These are phyloP conservation scores for Drosophila seguyi DNA, from an alignment of 1,140 invertebrate genomes.

Conservation along the genomic window DNA sequence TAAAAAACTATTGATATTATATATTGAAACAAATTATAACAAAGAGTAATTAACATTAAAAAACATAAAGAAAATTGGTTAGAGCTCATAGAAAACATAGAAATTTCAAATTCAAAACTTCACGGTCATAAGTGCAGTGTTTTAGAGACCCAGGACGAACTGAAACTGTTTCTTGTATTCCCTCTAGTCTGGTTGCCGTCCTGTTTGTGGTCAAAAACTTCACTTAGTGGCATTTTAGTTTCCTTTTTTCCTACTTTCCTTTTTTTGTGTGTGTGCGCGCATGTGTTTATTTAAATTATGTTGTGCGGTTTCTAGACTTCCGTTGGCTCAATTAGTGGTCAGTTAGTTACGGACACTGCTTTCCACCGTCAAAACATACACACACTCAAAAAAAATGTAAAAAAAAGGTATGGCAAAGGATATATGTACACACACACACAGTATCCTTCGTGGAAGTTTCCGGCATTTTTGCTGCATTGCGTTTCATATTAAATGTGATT, in stretches of 20 bases:
- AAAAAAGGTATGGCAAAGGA: constrained; percentile 15
- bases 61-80: too few relatives aligned
- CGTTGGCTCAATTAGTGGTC: constrained; percentile 80
- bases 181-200: constrained; percentile 59
- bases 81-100: too few relatives aligned
- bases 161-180: not conserved
- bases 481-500: constrained; percentile 84
- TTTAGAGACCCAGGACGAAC: not conserved
- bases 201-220: constrained; percentile 77
- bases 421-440: constrained; percentile 23
- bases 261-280: constrained; percentile 11
- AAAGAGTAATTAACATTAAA: not conserved
- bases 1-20: not conserved
- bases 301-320: constrained; percentile 81
- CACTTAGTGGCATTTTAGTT: constrained; percentile 77
- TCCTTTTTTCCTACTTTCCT: constrained; percentile 18
- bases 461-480: constrained; percentile 75
- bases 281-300: constrained; percentile 82
- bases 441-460: constrained; percentile 50
- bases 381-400: constrained; percentile 5
- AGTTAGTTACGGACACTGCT: constrained; percentile 58
- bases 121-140: too few relatives aligned
- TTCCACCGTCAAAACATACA: constrained; percentile 25
- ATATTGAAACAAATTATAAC: not conserved
- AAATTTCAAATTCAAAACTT: too few relatives aligned